A percentile compares a stretch with the other conserved stretches of the same genome.
Evolutionary conservation across 2,888 invertebrate species (phyloP).

Genomic region (Drosophila mimica): DNA sequence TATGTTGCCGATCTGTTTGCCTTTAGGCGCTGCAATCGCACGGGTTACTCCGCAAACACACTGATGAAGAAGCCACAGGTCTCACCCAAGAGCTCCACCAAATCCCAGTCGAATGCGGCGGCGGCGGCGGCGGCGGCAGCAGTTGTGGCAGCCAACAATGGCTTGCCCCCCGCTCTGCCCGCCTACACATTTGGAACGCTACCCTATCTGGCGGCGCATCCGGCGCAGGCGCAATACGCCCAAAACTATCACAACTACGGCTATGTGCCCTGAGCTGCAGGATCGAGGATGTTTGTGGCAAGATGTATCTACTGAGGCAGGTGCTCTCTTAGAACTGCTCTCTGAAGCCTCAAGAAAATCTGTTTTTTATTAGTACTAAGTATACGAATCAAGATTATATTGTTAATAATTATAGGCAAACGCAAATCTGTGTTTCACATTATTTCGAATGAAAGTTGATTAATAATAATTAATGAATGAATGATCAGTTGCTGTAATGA

Average conservation of each 20-base stretch:
- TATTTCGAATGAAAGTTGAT: constrained; percentile 39
- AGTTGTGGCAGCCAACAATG: constrained; percentile 20
- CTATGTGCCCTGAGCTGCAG: constrained; percentile 73
- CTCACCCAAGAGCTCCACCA: constrained; percentile 65
- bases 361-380: constrained; percentile 32
- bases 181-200: constrained; percentile 81
- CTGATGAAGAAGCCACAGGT: constrained; percentile 63
- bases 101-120: constrained; percentile 51
- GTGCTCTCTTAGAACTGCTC: constrained; percentile 7
- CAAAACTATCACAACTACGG: constrained; percentile 83
- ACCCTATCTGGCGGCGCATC: constrained; percentile 77
- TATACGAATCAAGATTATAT: background rate
- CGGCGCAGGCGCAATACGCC: constrained; percentile 77
- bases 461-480: background rate
- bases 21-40: constrained; percentile 58
- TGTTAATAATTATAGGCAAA: background rate
- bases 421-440: background rate
- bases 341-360: constrained; percentile 15
- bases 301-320: background rate
- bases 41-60: constrained; percentile 55
- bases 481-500: constrained; percentile 2
- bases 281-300: background rate
- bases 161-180: constrained; percentile 71
- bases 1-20: constrained; percentile 77
- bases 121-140: constrained; percentile 4